Conservation (phyloP, 2,888 invertebrate species). For the Deilephila porcellus region DNA sequence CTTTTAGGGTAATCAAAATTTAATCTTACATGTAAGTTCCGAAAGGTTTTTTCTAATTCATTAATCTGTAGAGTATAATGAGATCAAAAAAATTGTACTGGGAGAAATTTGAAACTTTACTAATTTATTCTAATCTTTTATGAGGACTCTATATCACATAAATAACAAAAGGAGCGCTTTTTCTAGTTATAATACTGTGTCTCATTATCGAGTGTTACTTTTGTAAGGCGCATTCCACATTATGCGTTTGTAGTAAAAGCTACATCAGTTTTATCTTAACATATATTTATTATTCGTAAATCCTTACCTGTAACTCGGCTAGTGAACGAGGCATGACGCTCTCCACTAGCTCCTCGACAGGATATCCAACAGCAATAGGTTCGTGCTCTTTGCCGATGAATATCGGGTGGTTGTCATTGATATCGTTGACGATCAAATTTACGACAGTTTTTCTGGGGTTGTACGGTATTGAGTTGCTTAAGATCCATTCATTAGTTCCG, state of each 20-base stretch:
- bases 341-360: slow-evolving; percentile 65
- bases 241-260: background rate
- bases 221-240: no score
- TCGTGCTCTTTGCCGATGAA: slow-evolving; percentile 68
- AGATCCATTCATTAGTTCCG: slow-evolving; percentile 70
- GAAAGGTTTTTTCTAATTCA: no score
- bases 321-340: slow-evolving; percentile 74
- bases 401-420: slow-evolving; percentile 81
- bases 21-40: background rate
- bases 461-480: slow-evolving; percentile 68
- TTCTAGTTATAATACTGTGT: no score
- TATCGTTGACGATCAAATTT: slow-evolving; percentile 80
- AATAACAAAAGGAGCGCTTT: no score
- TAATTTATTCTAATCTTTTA: no score
- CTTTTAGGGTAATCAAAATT: background rate
- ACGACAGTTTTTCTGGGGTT: slow-evolving; percentile 71
- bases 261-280: background rate
- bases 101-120: no score
- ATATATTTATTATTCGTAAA: background rate
- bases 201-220: no score
- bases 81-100: no score
- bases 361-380: slow-evolving; percentile 78
- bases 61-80: no score
- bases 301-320: slow-evolving; percentile 72
- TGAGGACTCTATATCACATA: no score